Evolutionary conservation across 2,797 vertebrate species (phyloP).

Genomic region (Lagorchestes hirsutus): DNA sequence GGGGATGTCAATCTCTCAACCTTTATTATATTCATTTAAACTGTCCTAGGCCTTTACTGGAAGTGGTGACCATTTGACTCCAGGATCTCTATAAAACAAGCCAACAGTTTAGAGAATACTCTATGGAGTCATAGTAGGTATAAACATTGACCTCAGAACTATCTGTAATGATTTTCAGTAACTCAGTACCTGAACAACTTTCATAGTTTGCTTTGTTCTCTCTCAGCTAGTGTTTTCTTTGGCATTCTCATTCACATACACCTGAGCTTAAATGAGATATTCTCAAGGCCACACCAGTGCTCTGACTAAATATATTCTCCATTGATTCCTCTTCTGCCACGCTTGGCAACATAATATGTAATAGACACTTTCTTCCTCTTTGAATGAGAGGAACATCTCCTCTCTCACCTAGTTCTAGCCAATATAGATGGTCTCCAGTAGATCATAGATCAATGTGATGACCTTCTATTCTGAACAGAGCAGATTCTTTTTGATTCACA

Average conservation of each 20-base stretch:
- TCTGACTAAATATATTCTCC: neutral
- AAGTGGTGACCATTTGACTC: slow-evolving; percentile 8
- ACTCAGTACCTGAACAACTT: neutral
- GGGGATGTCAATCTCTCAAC: slow-evolving; percentile 15
- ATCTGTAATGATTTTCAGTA: neutral
- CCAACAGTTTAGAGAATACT: neutral
- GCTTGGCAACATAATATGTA: neutral
- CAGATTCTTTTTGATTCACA: neutral
- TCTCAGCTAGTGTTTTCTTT: too few species aligned
- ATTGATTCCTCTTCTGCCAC: neutral
- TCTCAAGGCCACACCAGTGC: neutral
- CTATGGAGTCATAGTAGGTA: neutral
- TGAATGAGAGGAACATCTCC: neutral
- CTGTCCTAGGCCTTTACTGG: slow-evolving; percentile 8
- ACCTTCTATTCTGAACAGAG: neutral
- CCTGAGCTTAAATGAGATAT: neutral
- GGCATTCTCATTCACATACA: neutral
- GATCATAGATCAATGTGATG: neutral
- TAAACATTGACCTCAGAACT: neutral
- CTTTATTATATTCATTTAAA: slow-evolving; percentile 47
- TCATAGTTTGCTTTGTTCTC: neutral
- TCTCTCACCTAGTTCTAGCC: neutral
- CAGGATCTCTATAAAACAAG: neutral
- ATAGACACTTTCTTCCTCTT: neutral
- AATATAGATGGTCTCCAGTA: neutral